Evolutionary conservation across 2,113 vertebrate species (phyloP).

Genomic region (Leptobrachium leishanense): DNA sequence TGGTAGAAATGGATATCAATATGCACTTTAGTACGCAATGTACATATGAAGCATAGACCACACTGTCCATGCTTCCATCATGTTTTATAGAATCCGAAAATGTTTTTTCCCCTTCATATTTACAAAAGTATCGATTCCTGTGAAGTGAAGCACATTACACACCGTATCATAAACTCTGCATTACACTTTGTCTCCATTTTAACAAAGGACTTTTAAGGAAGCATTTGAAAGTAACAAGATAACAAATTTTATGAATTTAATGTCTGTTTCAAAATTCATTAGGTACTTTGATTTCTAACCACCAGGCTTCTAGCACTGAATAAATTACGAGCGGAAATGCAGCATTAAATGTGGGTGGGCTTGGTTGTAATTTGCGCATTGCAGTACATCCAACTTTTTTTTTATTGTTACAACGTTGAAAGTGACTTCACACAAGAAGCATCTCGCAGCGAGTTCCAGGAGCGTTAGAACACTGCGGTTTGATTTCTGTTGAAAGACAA

Average conservation of each 20-base stretch:
- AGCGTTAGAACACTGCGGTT: background rate
- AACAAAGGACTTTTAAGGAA: slow-evolving; percentile 19
- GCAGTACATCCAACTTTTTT: background rate
- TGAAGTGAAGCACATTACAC: background rate
- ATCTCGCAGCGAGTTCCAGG: background rate
- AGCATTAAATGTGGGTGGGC: slow-evolving; percentile 24
- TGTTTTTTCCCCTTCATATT: no score
- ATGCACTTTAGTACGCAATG: no score
- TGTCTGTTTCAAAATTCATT: slow-evolving; percentile 16
- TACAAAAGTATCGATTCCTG: background rate
- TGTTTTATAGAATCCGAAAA: no score
- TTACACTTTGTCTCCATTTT: background rate
- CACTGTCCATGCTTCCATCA: no score
- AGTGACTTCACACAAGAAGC: slow-evolving; percentile 8
- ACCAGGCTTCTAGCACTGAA: background rate
- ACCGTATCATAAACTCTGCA: slow-evolving; percentile 1
- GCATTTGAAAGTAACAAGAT: slow-evolving; percentile 4
- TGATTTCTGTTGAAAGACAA: slow-evolving; percentile 2
- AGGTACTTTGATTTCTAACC: slow-evolving; percentile 2
- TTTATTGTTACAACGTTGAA: background rate
- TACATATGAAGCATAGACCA: no score
- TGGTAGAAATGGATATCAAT: no score
- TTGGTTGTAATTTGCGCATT: background rate
- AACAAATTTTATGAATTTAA: background rate
- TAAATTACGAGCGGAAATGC: background rate